Conservation (phyloP, 2,888 invertebrate genomes). For the Acleris literana region DNA sequence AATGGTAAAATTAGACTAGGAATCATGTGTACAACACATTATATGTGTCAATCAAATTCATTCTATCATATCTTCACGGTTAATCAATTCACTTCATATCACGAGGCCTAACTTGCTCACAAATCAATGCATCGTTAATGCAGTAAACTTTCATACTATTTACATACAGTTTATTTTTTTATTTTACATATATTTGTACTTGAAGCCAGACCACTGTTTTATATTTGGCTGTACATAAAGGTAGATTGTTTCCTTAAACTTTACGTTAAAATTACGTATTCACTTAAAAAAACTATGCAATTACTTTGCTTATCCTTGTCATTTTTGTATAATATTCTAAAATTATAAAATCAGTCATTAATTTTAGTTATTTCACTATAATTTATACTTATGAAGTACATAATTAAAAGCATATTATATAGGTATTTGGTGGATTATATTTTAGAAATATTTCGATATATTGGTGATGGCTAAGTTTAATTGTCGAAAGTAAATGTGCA, state of each 20-base stretch:
- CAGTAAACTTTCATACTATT: slow-evolving; percentile 15
- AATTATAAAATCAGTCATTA: slow-evolving; percentile 28
- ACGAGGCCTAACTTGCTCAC: slow-evolving; percentile 41
- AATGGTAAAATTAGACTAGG: slow-evolving; percentile 20
- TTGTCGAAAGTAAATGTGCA: slow-evolving; percentile 7
- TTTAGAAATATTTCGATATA: slow-evolving; percentile 8
- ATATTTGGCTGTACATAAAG: too few species aligned
- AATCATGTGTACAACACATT: slow-evolving; percentile 28
- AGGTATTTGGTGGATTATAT: slow-evolving; percentile 7
- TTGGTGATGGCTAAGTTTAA: slow-evolving; percentile 30
- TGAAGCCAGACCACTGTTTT: too few species aligned
- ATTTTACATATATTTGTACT: neutral
- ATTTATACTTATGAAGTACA: slow-evolving; percentile 19
- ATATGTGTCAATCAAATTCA: slow-evolving; percentile 23
- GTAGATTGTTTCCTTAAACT: too few species aligned
- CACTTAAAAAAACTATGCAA: neutral
- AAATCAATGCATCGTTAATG: slow-evolving; percentile 26
- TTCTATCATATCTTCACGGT: slow-evolving; percentile 21
- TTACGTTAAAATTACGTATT: too few species aligned
- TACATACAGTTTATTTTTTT: slow-evolving; percentile 26
- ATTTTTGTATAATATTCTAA: slow-evolving; percentile 7
- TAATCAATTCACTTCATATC: slow-evolving; percentile 34
- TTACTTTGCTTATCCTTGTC: slow-evolving; percentile 13
- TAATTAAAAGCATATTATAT: neutral
- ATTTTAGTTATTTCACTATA: slow-evolving; percentile 14